Evolutionary conservation across 2,113 vertebrate genomes (phyloP), one percentile per base, ranked within the genome.

Genomic region (Tachysurus vachellii): DNA sequence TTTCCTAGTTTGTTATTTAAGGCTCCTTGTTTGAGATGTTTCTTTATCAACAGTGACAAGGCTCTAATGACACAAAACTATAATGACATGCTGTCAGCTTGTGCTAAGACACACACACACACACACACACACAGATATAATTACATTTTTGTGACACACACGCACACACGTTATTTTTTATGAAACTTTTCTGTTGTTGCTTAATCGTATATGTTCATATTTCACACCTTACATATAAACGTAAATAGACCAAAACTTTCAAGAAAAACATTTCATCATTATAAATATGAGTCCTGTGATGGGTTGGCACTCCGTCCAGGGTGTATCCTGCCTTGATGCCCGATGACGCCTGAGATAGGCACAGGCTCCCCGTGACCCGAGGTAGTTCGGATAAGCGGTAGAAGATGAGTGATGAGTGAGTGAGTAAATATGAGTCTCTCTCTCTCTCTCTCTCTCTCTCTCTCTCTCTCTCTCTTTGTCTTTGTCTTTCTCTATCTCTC

Each of bases 81-180:
- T 54, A 85, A 47, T 53, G 68, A 11, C n/a, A 83, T 13, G 62
- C 17, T 44, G 66, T 87, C 68, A 53, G 36, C 57, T 84, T 17
- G 44, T n/a, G 28, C 50, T n/a, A n/a, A n/a, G n/a, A 57, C 61
- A 54, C 57, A 62, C 54, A 75, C 5, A 56, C 21, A 66, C 71
- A 80, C 85, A 44, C 81, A 61, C 83, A 61, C 19, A 80, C 56
- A 66, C 44, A 50, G 47, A 50, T 50, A 9, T 50, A 50, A 50
- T 7, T 3, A 50, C 47, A 50, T 50, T 70, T 16, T 8, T 42
- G 68, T 31, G 12, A 44, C 36, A 21, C 70, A 17, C 16, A 9
- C 36, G 9, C 36, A 1, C 16, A 9, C 36, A 19, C 36, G 42
- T 10, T 42, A 19, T 50, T 26, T 26, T 36, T 47, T 6, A 2